Evolutionary conservation across 2,797 vertebrate species (phyloP).

Genomic region (Antennarius maculatus): DNA sequence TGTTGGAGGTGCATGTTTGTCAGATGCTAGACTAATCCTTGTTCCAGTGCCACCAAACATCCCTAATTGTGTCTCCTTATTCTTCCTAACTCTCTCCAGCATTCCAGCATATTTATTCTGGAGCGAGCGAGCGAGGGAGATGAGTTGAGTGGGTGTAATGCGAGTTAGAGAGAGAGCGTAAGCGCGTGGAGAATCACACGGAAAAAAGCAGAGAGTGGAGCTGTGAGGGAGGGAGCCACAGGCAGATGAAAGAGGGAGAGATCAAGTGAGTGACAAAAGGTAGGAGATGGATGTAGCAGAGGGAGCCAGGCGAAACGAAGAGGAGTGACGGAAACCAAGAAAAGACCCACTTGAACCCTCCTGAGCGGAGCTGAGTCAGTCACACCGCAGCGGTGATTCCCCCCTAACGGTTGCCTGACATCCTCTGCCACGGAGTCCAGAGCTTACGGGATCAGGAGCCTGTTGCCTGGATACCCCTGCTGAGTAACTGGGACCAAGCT

Average conservation of each 20-base stretch:
- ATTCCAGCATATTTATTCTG: constrained; percentile 25
- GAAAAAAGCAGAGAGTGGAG: constrained; percentile 45
- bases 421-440: constrained; percentile 38
- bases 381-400: constrained; percentile 25
- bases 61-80: constrained; percentile 28
- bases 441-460: constrained; percentile 53
- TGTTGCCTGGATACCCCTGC: constrained; percentile 77
- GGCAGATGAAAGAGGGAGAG: constrained; percentile 47
- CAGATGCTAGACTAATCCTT: constrained; percentile 20
- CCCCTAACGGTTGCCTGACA: constrained; percentile 17
- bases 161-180: constrained; percentile 28
- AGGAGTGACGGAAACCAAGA: constrained; percentile 12
- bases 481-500: constrained; percentile 37
- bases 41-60: constrained; percentile 17
- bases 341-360: constrained; percentile 20
- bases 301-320: background rate
- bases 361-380: constrained; percentile 11
- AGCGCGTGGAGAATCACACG: constrained; percentile 19
- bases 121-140: constrained; percentile 17
- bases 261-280: constrained; percentile 50
- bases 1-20: constrained; percentile 4
- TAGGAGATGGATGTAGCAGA: constrained; percentile 35
- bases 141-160: constrained; percentile 41
- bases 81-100: constrained; percentile 11
- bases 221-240: constrained; percentile 23